phyloP scores from a whole-genome alignment of 2,888 invertebrate species.

The Phrixothrix hirtus region DNA sequence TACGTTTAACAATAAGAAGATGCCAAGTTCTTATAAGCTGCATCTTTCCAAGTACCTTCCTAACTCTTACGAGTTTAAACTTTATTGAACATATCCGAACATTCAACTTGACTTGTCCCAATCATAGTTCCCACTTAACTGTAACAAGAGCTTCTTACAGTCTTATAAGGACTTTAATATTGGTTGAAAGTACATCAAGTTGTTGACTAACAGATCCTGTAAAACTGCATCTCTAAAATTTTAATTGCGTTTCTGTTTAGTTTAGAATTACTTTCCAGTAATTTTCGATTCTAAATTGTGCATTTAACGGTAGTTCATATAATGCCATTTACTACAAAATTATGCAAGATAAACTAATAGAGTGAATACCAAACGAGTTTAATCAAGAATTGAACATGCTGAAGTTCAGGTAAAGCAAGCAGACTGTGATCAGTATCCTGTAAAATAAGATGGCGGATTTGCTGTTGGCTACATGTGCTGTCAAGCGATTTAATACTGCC shows the following conservation, averaged over 20 bases:
- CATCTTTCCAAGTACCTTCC: constrained; percentile 18
- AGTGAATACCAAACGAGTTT: constrained; percentile 19
- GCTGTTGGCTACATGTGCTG: constrained; percentile 29
- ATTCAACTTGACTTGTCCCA: constrained; percentile 32
- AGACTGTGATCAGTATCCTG: constrained; percentile 27
- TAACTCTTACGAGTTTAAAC: constrained; percentile 31
- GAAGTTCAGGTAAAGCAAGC: constrained; percentile 23
- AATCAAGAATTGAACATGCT: constrained; percentile 20
- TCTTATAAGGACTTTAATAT: constrained; percentile 17
- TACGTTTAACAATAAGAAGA: constrained; percentile 10
- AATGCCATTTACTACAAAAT: no score
- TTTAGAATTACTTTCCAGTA: no score
- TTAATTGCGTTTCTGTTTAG: no score
- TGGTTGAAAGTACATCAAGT: constrained; percentile 7
- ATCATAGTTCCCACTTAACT: constrained; percentile 24
- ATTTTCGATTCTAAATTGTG: no score
- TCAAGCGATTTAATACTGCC: constrained; percentile 29
- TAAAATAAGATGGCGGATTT: constrained; percentile 32
- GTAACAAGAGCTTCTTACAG: constrained; percentile 19
- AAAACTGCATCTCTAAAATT: no score
- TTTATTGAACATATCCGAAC: constrained; percentile 38
- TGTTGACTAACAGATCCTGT: not conserved
- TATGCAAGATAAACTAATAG: constrained; percentile 22
- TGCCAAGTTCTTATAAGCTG: constrained; percentile 19
- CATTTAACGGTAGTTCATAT: no score